Evolutionary conservation across 2,113 vertebrate genomes (phyloP).

Genomic region (Fregata magnificens): DNA sequence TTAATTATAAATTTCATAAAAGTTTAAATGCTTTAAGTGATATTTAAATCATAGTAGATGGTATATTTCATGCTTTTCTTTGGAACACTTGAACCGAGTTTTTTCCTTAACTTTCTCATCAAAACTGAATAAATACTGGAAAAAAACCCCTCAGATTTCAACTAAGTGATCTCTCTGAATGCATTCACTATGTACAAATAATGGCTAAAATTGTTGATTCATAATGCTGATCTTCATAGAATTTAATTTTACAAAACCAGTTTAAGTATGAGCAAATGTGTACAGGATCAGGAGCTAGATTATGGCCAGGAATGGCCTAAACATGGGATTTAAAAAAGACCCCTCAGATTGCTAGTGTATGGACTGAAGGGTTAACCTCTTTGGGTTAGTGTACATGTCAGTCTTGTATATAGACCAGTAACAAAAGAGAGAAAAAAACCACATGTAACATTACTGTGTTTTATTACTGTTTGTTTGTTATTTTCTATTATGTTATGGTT

Average conservation of each 20-base stretch:
- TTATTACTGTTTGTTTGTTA: not conserved
- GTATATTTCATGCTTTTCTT: not conserved
- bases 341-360: not conserved
- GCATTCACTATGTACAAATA: not conserved
- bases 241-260: not conserved
- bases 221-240: not conserved
- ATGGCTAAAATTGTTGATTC: not conserved
- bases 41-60: not conserved
- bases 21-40: not conserved
- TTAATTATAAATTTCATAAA: not conserved
- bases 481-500: not conserved
- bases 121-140: not conserved
- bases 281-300: not conserved
- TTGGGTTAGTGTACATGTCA: not conserved
- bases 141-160: not conserved
- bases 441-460: not conserved
- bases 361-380: not conserved
- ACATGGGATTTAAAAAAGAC: not conserved
- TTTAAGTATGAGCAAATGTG: fast-evolving
- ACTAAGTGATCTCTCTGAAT: not conserved
- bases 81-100: not conserved
- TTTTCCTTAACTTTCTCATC: not conserved
- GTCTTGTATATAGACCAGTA: not conserved
- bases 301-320: not conserved
- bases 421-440: not conserved